Percentiles rank a stretch among this genome's conserved stretches.
phyloP scores from a whole-genome alignment of 2,797 vertebrate species.

The Scolopax rusticola region DNA sequence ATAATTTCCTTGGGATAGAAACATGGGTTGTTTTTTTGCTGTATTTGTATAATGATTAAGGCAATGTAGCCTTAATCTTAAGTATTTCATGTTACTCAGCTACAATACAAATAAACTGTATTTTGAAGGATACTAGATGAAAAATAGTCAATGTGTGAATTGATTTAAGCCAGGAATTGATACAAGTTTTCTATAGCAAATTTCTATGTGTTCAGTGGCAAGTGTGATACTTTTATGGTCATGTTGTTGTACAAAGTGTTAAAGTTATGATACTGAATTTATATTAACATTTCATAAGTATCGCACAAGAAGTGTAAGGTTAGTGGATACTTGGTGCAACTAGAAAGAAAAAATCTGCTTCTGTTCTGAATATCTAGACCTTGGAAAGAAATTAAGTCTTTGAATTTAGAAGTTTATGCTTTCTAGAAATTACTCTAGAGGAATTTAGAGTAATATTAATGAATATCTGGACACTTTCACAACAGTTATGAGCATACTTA shows the following conservation, averaged over 20 bases:
- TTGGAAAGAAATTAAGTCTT: background rate
- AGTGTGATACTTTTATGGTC: background rate
- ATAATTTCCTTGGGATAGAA: background rate
- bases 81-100: background rate
- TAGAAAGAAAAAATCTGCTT: background rate
- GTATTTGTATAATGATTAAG: background rate
- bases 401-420: background rate
- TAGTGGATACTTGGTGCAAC: background rate
- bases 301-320: background rate
- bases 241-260: background rate
- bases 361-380: background rate
- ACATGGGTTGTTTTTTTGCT: background rate
- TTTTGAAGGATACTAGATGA: background rate
- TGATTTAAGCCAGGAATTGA: background rate
- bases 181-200: background rate
- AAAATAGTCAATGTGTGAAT: background rate
- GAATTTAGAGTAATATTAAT: background rate
- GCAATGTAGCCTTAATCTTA: background rate
- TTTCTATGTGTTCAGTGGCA: background rate
- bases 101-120: background rate
- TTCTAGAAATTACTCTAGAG: background rate
- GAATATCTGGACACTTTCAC: background rate
- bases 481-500: background rate
- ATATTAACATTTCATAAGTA: background rate
- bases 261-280: background rate